A percentile compares a stretch with the other conserved stretches of the same genome.
These are phyloP conservation scores for Drosophila anomelani DNA, from an alignment of 2,888 invertebrate genomes.

Conservation along the genomic window DNA sequence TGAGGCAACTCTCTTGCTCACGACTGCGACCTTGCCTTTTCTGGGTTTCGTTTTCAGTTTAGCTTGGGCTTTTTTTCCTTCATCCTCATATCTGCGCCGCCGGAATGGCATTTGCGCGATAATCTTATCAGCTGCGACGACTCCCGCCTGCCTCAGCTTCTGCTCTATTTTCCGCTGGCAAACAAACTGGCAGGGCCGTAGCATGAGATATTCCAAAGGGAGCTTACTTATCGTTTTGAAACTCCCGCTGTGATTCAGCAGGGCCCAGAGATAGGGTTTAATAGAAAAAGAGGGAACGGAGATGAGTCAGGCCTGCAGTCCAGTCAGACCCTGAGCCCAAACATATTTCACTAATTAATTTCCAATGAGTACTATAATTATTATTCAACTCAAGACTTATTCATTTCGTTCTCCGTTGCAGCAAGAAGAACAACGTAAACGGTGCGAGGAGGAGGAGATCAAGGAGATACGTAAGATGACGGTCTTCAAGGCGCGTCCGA, in stretches of 20 bases:
- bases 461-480: slow-evolving; percentile 81
- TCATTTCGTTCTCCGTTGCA: slow-evolving; percentile 51
- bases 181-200: slow-evolving; percentile 19
- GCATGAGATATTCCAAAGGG: slow-evolving; percentile 20
- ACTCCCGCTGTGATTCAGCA: slow-evolving; percentile 27
- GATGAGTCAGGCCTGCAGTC: slow-evolving; percentile 18
- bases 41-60: slow-evolving; percentile 16
- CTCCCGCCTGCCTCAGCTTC: slow-evolving; percentile 3
- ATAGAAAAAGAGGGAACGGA: background rate
- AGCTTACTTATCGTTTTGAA: slow-evolving; percentile 18
- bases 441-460: slow-evolving; percentile 74
- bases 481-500: slow-evolving; percentile 84
- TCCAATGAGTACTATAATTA: background rate
- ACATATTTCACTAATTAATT: background rate
- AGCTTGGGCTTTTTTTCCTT: background rate
- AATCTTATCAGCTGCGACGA: slow-evolving; percentile 48
- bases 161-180: slow-evolving; percentile 43
- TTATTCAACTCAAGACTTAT: background rate
- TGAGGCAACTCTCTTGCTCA: background rate
- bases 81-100: background rate
- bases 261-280: background rate
- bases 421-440: slow-evolving; percentile 82
- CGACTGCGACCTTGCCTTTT: slow-evolving; percentile 23
- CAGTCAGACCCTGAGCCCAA: background rate
- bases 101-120: slow-evolving; percentile 28